phyloP scores from a whole-genome alignment of 2,888 invertebrate genomes.

The Xestia sexstrigata region DNA sequence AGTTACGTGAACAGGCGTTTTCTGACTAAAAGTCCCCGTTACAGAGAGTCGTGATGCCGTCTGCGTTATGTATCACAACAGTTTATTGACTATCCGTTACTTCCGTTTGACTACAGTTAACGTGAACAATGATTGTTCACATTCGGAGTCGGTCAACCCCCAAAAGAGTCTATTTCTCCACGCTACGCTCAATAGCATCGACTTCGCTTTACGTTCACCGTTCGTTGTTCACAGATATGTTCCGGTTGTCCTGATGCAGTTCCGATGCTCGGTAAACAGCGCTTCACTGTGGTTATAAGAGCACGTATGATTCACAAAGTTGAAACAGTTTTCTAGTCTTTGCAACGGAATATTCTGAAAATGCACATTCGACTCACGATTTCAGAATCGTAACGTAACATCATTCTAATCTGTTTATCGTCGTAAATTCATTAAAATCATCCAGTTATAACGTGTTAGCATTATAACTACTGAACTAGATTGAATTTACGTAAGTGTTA shows the following conservation, averaged over 20 bases:
- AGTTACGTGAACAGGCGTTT: constrained; percentile 26
- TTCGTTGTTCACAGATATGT: constrained; percentile 68
- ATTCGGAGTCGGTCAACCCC: constrained; percentile 75
- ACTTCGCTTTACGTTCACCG: constrained; percentile 52
- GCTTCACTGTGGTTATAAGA: constrained; percentile 7
- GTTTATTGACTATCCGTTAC: constrained; percentile 70
- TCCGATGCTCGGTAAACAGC: constrained; percentile 61
- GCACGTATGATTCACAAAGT: constrained; percentile 26
- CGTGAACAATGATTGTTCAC: constrained; percentile 71
- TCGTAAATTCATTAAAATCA: constrained; percentile 41
- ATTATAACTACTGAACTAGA: constrained; percentile 63
- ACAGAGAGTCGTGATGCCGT: constrained; percentile 34
- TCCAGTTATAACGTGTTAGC: constrained; percentile 54
- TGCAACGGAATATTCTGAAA: constrained; percentile 19
- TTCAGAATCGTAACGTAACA: neutral
- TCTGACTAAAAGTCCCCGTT: constrained; percentile 35
- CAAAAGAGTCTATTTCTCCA: constrained; percentile 72
- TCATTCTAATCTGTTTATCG: constrained; percentile 1
- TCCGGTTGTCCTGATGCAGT: constrained; percentile 71
- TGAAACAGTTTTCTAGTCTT: constrained; percentile 28
- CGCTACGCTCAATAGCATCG: constrained; percentile 67
- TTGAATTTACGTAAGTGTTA: constrained; percentile 66
- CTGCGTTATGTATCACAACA: constrained; percentile 53
- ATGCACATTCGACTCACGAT: constrained; percentile 8
- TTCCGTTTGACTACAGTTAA: constrained; percentile 70